Base-by-base conservation (phyloP, 2,113 vertebrate species). In the Craseonycteris thonglongyai region DNA sequence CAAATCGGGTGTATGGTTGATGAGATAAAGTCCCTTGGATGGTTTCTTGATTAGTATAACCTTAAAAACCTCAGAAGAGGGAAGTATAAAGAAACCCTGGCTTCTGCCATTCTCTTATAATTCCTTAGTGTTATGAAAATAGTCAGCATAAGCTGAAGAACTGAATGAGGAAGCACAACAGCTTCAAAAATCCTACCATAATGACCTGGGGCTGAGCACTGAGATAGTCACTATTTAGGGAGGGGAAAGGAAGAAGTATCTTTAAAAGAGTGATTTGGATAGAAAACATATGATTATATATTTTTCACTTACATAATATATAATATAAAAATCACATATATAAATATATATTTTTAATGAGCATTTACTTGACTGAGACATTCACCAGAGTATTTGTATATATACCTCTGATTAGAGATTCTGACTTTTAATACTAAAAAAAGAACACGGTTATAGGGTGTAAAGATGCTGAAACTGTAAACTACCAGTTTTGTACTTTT, bases 381-480 rank as follows among this genome's bases (percentile, higher is more conserved):
- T 56, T 81, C 26, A 84, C 45, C 26, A 82, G 13, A 93, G 13
- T 94, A 72, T 30, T 35, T 65, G 16, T 74, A 54, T 28, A 54
- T 28, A 81, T 10, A 86, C 16, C 8, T 13, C 51, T 61, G 6
- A 92, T 78, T 54, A 89, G 51, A 88, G 1, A 88, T 81, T 92
- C 63, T 92, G 49, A 40, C 47, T 81, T 89, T 89, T 81, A 61
- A 49, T 63, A 74, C 10, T 14, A 21, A 69, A 89, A 56, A 65
- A 49, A 42, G 38, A 9, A 38, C 12, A 92, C 26, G 7, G 45
- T 21, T 79, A 79, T 10, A 87, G 3, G 13, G 14, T 76, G 40
- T 58, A 42, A 75, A 90, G 35, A 51, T 69, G 86, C 15, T 74
- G 30, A 96, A 90, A 56, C 51, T 76, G 38, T 16, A 95, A 94